These are phyloP conservation scores for Cyrtodaria siliqua DNA, from an alignment of 2,888 invertebrate species.

Conservation along the genomic window DNA sequence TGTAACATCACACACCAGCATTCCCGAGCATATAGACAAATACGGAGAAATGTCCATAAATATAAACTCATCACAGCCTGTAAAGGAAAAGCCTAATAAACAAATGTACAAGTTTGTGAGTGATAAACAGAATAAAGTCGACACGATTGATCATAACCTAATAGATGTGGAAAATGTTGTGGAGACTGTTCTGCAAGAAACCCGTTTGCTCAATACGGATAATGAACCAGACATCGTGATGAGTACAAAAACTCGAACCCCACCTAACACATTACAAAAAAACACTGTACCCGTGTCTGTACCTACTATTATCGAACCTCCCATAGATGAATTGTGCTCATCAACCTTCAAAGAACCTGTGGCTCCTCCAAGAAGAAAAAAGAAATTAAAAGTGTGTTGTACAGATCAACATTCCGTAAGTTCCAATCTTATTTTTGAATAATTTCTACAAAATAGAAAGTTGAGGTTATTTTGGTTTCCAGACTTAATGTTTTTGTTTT, in stretches of 20 bases:
- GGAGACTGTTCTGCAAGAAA: slow-evolving; percentile 73
- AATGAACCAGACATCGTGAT: slow-evolving; percentile 96
- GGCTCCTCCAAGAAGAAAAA: slow-evolving; percentile 80
- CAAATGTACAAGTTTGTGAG: slow-evolving; percentile 54
- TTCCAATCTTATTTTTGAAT: too few relatives aligned
- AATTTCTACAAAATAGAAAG: too few relatives aligned
- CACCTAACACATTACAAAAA: slow-evolving; percentile 69
- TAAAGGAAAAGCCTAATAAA: slow-evolving; percentile 60
- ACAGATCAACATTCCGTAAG: slow-evolving; percentile 12
- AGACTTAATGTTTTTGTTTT: too few relatives aligned
- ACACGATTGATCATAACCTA: slow-evolving; percentile 46
- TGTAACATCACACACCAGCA: background rate
- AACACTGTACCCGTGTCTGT: slow-evolving; percentile 10
- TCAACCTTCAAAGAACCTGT: slow-evolving; percentile 60
- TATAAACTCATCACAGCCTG: slow-evolving; percentile 58
- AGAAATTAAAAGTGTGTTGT: slow-evolving; percentile 70
- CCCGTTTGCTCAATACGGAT: slow-evolving; percentile 55
- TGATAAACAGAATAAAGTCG: slow-evolving; percentile 21
- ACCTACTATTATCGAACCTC: background rate
- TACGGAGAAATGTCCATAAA: slow-evolving; percentile 53
- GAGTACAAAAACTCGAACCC: slow-evolving; percentile 90
- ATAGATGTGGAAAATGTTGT: slow-evolving; percentile 67
- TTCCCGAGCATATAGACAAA: slow-evolving; percentile 28
- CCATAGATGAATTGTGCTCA: background rate
- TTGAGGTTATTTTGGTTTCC: too few relatives aligned